These are phyloP conservation scores for Leuctra nigra DNA, from an alignment of 2,888 invertebrate genomes.

Conservation along the genomic window DNA sequence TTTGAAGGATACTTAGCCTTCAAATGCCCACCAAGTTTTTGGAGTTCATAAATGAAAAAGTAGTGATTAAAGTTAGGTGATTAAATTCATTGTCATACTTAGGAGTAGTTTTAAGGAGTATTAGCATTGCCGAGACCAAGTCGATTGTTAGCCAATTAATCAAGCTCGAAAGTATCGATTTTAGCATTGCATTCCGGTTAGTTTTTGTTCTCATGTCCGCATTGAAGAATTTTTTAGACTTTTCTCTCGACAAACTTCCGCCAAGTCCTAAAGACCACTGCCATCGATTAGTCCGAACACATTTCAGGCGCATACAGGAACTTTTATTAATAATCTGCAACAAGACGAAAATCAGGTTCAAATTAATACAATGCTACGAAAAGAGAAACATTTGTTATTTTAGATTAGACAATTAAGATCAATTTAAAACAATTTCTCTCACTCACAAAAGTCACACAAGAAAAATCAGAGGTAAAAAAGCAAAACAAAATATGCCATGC, in stretches of 20 bases:
- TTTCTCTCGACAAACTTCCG: slow-evolving; percentile 6
- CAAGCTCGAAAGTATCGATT: slow-evolving; percentile 7
- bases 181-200: slow-evolving; percentile 14
- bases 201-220: slow-evolving; percentile 2
- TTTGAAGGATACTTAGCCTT: too few species aligned
- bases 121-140: slow-evolving; percentile 23
- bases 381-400: neutral
- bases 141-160: slow-evolving; percentile 10
- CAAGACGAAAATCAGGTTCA: slow-evolving; percentile 10
- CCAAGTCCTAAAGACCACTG: slow-evolving; percentile 8
- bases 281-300: slow-evolving; percentile 7
- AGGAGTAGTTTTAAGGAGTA: neutral
- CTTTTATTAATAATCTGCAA: slow-evolving; percentile 10
- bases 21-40: too few species aligned
- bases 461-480: too few species aligned
- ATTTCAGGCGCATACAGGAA: slow-evolving; percentile 11
- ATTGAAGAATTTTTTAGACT: slow-evolving; percentile 12
- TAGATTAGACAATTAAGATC: neutral
- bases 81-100: neutral
- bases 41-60: too few species aligned
- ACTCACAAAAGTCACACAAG: too few species aligned
- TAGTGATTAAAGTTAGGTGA: too few species aligned
- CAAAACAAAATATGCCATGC: too few species aligned
- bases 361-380: slow-evolving; percentile 1
- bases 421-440: too few species aligned